phyloP scores from a whole-genome alignment of 2,797 vertebrate species.

The Heliangelus exortis region DNA sequence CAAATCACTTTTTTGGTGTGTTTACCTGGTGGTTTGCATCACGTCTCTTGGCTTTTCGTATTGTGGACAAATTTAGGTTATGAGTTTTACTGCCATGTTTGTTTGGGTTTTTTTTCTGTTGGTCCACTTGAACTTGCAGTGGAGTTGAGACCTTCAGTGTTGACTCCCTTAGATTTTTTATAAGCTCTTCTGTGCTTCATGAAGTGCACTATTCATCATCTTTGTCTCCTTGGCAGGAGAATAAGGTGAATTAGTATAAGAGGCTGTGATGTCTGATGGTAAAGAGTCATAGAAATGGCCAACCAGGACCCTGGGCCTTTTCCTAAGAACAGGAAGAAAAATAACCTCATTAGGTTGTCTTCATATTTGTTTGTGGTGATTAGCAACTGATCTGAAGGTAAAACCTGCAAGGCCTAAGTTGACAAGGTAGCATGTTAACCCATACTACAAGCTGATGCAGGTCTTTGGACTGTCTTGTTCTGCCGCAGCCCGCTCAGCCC shows the following conservation, averaged over 20 bases:
- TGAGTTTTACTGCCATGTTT: not conserved
- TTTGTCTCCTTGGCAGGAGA: not conserved
- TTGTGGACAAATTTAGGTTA: not conserved
- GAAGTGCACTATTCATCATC: not conserved
- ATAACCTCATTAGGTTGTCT: not conserved
- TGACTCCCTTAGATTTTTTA: not conserved
- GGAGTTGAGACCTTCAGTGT: not conserved
- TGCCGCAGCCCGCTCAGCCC: fast-evolving
- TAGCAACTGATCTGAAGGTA: not conserved
- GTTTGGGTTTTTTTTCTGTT: not conserved
- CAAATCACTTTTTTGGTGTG: not conserved
- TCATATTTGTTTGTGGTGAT: not conserved
- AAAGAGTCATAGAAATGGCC: not conserved
- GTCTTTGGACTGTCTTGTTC: not conserved
- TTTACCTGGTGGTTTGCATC: not conserved
- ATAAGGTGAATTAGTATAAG: not conserved
- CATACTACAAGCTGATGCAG: not conserved
- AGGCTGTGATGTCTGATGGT: not conserved
- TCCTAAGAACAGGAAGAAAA: not conserved
- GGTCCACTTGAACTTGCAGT: not conserved
- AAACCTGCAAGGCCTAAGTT: not conserved
- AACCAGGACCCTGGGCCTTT: not conserved
- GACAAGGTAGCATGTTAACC: not conserved
- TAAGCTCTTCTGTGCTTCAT: not conserved
- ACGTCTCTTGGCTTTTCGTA: not conserved